Evolutionary conservation across 1,140 invertebrate genomes (phyloP).

Genomic region (Heliconius nattereri): DNA sequence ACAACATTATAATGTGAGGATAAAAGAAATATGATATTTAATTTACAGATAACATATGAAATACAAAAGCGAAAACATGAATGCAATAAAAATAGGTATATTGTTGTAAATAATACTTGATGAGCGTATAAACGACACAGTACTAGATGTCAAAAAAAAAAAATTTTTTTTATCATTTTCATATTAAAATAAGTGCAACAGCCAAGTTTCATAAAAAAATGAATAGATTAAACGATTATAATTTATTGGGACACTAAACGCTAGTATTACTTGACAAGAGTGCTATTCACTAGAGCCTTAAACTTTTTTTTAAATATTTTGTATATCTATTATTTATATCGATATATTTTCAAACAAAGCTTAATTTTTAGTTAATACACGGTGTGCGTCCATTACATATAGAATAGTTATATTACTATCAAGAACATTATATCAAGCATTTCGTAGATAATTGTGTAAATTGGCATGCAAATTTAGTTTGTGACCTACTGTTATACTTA

Average conservation of each 20-base stretch:
- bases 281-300: not conserved
- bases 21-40: not conserved
- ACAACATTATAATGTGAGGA: not conserved
- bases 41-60: not conserved
- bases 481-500: not conserved
- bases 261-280: not conserved
- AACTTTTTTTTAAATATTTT: not conserved
- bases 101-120: too few relatives aligned
- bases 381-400: not conserved
- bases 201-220: not conserved
- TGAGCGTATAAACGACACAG: not conserved
- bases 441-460: not conserved
- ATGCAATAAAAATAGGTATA: not conserved
- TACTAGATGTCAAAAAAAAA: not conserved
- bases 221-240: not conserved
- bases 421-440: conserved; percentile 5
- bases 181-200: not conserved
- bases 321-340: too few relatives aligned
- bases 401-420: not conserved
- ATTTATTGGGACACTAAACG: too few relatives aligned
- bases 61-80: conserved; percentile 3
- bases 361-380: not conserved
- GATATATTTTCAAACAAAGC: too few relatives aligned
- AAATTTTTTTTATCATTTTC: not conserved
- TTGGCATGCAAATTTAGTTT: not conserved